These are phyloP conservation scores for Argynnis bischoffii DNA, from an alignment of 2,888 invertebrate species.

Conservation along the genomic window DNA sequence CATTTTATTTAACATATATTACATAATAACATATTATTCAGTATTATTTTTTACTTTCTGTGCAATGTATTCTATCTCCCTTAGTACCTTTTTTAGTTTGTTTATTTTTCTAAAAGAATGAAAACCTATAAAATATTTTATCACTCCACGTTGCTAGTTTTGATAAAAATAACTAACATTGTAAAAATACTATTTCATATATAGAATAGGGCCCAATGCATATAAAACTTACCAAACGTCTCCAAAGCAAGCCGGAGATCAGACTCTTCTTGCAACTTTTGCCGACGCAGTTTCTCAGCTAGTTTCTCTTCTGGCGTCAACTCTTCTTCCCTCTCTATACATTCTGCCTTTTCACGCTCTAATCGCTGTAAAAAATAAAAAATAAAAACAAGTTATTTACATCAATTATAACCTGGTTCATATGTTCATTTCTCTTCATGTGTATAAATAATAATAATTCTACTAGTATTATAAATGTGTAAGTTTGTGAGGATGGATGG, in stretches of 20 bases:
- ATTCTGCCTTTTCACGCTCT: constrained; percentile 85
- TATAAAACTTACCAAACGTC: constrained; percentile 85
- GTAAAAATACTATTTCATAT: neutral
- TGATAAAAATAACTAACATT: neutral
- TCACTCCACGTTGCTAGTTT: neutral
- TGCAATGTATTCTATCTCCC: too few relatives aligned
- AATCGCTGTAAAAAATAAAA: constrained; percentile 70
- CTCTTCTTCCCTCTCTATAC: constrained; percentile 83
- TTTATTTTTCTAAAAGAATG: too few relatives aligned
- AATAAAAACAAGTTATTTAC: neutral
- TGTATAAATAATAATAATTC: too few relatives aligned
- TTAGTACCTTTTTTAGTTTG: too few relatives aligned
- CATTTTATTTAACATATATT: too few relatives aligned
- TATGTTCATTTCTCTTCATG: too few relatives aligned
- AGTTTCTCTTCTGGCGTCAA: constrained; percentile 89
- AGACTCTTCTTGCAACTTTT: constrained; percentile 93
- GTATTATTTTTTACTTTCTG: too few relatives aligned
- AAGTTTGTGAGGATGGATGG: too few relatives aligned
- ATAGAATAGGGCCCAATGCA: too few relatives aligned
- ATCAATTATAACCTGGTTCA: neutral
- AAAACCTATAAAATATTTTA: neutral
- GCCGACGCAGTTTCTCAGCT: constrained; percentile 88
- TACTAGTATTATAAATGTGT: too few relatives aligned
- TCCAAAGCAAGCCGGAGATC: constrained; percentile 94
- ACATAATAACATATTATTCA: too few relatives aligned